Conservation (phyloP, 2,888 invertebrate genomes). For the Andrena praecox region DNA sequence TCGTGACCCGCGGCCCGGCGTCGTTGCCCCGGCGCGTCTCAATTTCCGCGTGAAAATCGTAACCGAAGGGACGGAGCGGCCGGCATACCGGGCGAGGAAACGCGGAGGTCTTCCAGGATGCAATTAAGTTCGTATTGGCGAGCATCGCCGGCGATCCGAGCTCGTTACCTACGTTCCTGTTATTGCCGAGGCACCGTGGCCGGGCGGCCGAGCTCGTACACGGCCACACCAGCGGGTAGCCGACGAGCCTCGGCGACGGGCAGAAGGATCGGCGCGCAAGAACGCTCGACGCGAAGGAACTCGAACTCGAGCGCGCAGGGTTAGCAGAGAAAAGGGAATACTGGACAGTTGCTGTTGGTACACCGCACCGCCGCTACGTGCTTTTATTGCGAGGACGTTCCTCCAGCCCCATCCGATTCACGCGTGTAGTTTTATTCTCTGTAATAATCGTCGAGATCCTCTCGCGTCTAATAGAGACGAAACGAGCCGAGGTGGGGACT, state of each 20-base stretch:
- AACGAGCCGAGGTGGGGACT: conserved; percentile 10
- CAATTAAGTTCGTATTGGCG: conserved; percentile 46
- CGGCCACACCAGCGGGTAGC: conserved; percentile 32
- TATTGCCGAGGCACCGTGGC: conserved; percentile 53
- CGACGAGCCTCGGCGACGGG: conserved; percentile 43
- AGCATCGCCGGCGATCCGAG: conserved; percentile 34
- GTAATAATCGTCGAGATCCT: conserved; percentile 58
- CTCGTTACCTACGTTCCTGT: conserved; percentile 62
- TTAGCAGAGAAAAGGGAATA: conserved; percentile 76
- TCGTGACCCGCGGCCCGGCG: background rate
- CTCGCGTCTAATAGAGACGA: conserved; percentile 56
- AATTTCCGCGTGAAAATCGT: conserved; percentile 12
- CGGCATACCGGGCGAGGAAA: background rate
- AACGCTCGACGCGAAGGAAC: conserved; percentile 69
- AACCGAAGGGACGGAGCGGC: background rate
- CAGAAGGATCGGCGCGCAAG: conserved; percentile 64
- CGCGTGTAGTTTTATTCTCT: conserved; percentile 55
- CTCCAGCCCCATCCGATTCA: conserved; percentile 60
- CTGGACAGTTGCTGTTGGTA: conserved; percentile 80
- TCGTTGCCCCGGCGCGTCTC: background rate
- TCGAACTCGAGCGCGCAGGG: conserved; percentile 62
- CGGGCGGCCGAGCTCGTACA: conserved; percentile 31
- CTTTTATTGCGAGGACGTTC: conserved; percentile 77
- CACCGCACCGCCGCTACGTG: conserved; percentile 80
- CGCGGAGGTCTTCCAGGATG: conserved; percentile 3